Evolutionary conservation across 2,888 invertebrate genomes (phyloP).

Genomic region (Platycheirus albimanus): DNA sequence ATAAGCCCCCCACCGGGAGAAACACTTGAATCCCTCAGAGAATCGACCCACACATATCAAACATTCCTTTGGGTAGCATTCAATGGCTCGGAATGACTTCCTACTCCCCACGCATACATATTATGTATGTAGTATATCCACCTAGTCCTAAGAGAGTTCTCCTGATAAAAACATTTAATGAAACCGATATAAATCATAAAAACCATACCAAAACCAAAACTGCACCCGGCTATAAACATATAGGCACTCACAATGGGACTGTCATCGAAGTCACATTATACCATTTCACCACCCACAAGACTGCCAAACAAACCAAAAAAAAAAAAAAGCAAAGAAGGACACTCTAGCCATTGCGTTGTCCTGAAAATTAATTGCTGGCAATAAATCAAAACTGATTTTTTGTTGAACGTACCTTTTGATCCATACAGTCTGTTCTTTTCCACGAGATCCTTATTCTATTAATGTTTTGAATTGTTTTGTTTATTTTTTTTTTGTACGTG

Average conservation of each 20-base stretch:
- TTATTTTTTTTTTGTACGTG: conserved; percentile 28
- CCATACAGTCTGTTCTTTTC: background rate
- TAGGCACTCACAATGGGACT: conserved; percentile 51
- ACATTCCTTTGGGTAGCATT: conserved; percentile 51
- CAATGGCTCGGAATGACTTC: conserved; percentile 61
- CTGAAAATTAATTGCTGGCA: conserved; percentile 71
- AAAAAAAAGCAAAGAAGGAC: conserved; percentile 39
- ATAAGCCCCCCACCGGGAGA: conserved; percentile 49
- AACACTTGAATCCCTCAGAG: conserved; percentile 37
- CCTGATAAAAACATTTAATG: conserved; percentile 70
- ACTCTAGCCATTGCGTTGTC: conserved; percentile 53
- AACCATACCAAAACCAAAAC: conserved; percentile 55
- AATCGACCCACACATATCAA: conserved; percentile 35
- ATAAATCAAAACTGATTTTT: conserved; percentile 71
- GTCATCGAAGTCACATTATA: conserved; percentile 57
- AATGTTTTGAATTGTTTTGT: conserved; percentile 59
- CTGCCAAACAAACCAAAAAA: conserved; percentile 27
- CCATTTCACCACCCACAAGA: conserved; percentile 59
- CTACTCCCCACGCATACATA: background rate
- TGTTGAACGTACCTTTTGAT: conserved; percentile 19
- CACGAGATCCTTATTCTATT: conserved; percentile 27
- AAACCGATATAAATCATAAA: conserved; percentile 71
- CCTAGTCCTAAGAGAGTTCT: conserved; percentile 19
- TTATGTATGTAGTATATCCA: too few species aligned
- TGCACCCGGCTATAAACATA: conserved; percentile 18